Base-by-base conservation (phyloP, 2,888 invertebrate genomes). In the Aphelenchoides bicaudatus region DNA sequence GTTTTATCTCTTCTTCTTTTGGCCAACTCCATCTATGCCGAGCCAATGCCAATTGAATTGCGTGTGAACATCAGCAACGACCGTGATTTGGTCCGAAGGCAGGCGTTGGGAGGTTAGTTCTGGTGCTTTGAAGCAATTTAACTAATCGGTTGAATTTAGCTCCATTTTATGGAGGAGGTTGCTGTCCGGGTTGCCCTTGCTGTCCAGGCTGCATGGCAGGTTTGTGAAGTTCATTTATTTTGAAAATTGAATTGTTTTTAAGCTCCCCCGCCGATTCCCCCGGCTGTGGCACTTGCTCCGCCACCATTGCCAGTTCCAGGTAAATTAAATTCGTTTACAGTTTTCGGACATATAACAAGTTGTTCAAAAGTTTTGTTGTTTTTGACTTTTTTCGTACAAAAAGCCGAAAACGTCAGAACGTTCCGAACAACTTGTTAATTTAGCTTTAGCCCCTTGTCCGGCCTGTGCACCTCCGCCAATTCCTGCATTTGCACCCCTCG, bases 111-210 rank as follows among this genome's bases (percentile, higher is more conserved):
- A 21, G 39, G 52, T 51, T 21, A 51, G 52, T 51, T 21, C 28
- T 48, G 34, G n/a, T 34, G 34, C 34, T 34, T 34, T 34, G 10
- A n/a, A n/a, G n/a, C n/a, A n/a, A n/a, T n/a, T 34, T 10, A n/a
- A 34, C n/a, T 34, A n/a, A 34, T 34, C 10, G 34, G 10, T 34
- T 34, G 34, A 34, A 34, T 34, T n/a, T 48, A 58, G 72, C 70
- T 46, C 72, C 72, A 31, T 58, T 72, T 52, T 72, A 70, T 59
- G 66, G 68, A 21, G 67, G 71, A 31, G 71, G 72, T 57, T 66
- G 71, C 34, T 67, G 71, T 6, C 59, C 67, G 23, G 66, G 31
- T 51, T 43, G 43, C 25, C 34, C 34, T 13, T 34, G 34, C 34
- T 16, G 16, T 13, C 16, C 34, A 34, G 13, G 13, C 34, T n/a